These are phyloP conservation scores for Mantis religiosa DNA, from an alignment of 2,888 invertebrate genomes.

Conservation along the genomic window DNA sequence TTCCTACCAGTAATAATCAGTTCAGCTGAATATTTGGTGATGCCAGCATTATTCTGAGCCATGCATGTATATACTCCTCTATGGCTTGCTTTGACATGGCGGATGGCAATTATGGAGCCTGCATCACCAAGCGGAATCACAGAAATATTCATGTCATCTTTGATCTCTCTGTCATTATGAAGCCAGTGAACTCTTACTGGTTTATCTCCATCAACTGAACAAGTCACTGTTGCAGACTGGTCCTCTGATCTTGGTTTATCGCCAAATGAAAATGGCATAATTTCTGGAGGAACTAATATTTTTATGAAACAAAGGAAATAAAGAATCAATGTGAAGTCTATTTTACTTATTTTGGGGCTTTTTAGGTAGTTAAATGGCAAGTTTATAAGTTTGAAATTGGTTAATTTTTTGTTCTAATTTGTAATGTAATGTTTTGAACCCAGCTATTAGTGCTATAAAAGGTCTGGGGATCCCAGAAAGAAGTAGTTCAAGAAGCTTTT, in stretches of 20 bases:
- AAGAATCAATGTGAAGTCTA: background rate
- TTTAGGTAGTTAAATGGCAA: background rate
- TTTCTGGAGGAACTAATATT: slow-evolving; percentile 49
- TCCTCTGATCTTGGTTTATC: slow-evolving; percentile 57
- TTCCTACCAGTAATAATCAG: slow-evolving; percentile 62
- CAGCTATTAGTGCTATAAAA: too few relatives aligned
- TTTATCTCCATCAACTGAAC: slow-evolving; percentile 60
- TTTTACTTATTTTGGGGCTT: background rate
- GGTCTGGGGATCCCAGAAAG: too few relatives aligned
- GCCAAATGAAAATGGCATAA: slow-evolving; percentile 54
- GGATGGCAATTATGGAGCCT: slow-evolving; percentile 54
- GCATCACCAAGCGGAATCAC: slow-evolving; percentile 45
- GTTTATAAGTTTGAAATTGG: background rate
- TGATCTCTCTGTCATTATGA: slow-evolving; percentile 53
- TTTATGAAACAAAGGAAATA: background rate
- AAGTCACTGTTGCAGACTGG: slow-evolving; percentile 46
- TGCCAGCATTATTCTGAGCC: slow-evolving; percentile 61
- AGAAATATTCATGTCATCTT: slow-evolving; percentile 40
- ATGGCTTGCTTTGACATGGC: slow-evolving; percentile 59
- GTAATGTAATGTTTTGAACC: background rate
- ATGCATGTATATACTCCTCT: slow-evolving; percentile 64
- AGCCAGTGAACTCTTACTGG: slow-evolving; percentile 72
- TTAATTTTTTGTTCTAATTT: background rate
- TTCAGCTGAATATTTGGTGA: slow-evolving; percentile 55
- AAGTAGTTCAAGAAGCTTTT: too few relatives aligned